Evolutionary conservation across 2,888 invertebrate species (phyloP), one percentile per base, ranked within the genome.

Genomic region (Periphyllus acericola): DNA sequence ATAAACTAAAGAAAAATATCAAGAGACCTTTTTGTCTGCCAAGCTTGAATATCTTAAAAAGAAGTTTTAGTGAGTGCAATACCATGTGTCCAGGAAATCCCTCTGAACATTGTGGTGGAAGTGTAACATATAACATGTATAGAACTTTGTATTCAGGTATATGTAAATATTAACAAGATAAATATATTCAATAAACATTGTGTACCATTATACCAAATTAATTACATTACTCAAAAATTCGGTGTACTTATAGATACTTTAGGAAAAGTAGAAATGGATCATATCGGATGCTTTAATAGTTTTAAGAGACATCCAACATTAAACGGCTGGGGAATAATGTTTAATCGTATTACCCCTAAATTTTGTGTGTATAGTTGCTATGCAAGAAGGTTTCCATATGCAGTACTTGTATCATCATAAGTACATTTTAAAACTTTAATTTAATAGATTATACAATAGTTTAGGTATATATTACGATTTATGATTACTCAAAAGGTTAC

Each of bases 71-170:
- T 60, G 80, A 74, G 19, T 87, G 87, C 34, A 80, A 66, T 34
- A 87, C 81, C 6, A 3, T 32, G 17, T 87, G 87, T 66, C 3
- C 25, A 75, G 87, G 75, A 75, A 66, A 81, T n/a, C 87, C 87
- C 21, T 74, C 87, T 66, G 87, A 87, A 55, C 40, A 75, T 46
- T 88, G 88, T 72, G 88, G 88, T 40, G 88, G 88, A 11, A 83
- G 83, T 75, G 34, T 5, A 21, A 60, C 72, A 60, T 29, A 11
- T 25, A 88, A 66, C 34, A 21, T 88, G 40, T 88, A 88, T 4
- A 78, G 71, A 32, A 83, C 88, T 21, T 76, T 83, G 76, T 87
- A 74, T 46, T 71, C 79, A 46, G 81, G 87, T 87, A 74, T 46
- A 11, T 29, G 68, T 8, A 68, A 34, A 68, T 46, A 4, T 68